Evolutionary conservation across 1,140 invertebrate genomes (phyloP).

Genomic region (Lasioglossum albipes): DNA sequence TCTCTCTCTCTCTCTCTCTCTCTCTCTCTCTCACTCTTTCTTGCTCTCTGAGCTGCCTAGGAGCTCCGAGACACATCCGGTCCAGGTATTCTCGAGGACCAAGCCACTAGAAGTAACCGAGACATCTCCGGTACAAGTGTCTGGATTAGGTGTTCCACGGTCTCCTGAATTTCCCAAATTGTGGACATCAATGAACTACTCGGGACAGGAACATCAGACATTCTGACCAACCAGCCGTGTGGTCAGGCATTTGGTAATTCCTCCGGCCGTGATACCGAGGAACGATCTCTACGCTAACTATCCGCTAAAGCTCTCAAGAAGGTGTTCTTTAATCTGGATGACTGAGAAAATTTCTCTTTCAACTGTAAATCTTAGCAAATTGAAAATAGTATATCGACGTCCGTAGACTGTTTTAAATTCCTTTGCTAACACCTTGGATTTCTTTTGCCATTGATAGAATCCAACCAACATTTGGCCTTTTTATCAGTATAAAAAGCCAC

Average conservation of each 20-base stretch:
- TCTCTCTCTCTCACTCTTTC: too few relatives aligned
- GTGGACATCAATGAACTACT: not conserved
- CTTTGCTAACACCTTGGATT: too few relatives aligned
- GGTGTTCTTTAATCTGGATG: too few relatives aligned
- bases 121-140: slow-evolving; percentile 1
- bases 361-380: too few relatives aligned
- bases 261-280: not conserved
- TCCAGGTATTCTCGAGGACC: not conserved
- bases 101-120: not conserved
- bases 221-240: not conserved
- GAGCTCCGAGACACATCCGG: not conserved
- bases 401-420: too few relatives aligned
- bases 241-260: not conserved
- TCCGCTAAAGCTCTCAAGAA: not conserved
- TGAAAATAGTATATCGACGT: too few relatives aligned
- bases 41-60: too few relatives aligned
- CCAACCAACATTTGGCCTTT: too few relatives aligned
- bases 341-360: too few relatives aligned
- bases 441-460: too few relatives aligned
- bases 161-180: not conserved
- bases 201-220: not conserved
- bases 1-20: not conserved
- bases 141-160: not conserved
- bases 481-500: too few relatives aligned
- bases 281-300: not conserved